These are phyloP conservation scores for Watsonalla binaria DNA, from an alignment of 2,888 invertebrate species.

Conservation along the genomic window DNA sequence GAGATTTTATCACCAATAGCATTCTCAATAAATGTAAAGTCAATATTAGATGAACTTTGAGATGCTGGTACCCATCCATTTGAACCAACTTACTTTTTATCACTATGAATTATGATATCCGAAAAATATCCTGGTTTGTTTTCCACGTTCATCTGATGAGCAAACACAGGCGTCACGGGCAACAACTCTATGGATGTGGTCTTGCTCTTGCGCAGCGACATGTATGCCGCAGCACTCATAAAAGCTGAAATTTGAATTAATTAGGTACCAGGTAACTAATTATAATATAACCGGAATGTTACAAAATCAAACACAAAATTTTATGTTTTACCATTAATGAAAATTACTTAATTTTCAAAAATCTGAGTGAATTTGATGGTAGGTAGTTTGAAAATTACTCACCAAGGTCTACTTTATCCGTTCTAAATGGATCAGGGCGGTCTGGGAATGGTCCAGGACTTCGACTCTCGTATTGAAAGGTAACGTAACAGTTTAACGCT, in stretches of 20 bases:
- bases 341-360: not conserved
- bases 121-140: slow-evolving; percentile 79
- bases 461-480: slow-evolving; percentile 79
- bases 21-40: not conserved
- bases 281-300: not conserved
- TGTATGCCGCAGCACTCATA: slow-evolving; percentile 76
- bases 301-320: not conserved
- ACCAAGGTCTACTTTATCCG: slow-evolving; percentile 79
- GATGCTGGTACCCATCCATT: not conserved
- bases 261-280: not conserved
- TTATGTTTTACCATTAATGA: no score
- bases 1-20: slow-evolving; percentile 2
- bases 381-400: slow-evolving; percentile 21
- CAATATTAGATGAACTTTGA: no score
- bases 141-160: slow-evolving; percentile 75
- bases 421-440: slow-evolving; percentile 76
- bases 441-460: slow-evolving; percentile 68
- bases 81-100: slow-evolving; percentile 67
- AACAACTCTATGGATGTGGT: slow-evolving; percentile 68
- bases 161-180: slow-evolving; percentile 78
- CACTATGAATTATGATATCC: slow-evolving; percentile 79
- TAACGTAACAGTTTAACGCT: slow-evolving; percentile 63
- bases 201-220: slow-evolving; percentile 60
- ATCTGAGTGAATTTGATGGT: not conserved
- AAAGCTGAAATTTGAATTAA: slow-evolving; percentile 64